These are phyloP conservation scores for Discoglossus pictus DNA, from an alignment of 2,797 vertebrate genomes.

Conservation along the genomic window DNA sequence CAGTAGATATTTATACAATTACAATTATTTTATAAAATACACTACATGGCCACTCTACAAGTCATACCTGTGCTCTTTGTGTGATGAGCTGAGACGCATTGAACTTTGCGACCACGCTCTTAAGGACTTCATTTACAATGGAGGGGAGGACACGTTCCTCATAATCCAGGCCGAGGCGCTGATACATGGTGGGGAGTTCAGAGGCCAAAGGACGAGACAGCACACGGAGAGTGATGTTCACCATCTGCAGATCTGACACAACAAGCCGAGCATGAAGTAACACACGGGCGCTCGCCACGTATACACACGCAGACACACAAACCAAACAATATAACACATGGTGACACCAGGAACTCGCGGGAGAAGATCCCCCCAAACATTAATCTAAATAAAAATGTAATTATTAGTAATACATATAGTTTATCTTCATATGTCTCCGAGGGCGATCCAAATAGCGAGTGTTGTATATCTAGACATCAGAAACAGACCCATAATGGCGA, in stretches of 20 bases:
- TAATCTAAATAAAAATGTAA: too few species aligned
- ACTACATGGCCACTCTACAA: too few species aligned
- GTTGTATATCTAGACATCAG: too few species aligned
- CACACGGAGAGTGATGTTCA: slow-evolving; percentile 85
- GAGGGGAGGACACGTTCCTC: slow-evolving; percentile 88
- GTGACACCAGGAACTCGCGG: too few species aligned
- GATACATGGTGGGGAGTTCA: slow-evolving; percentile 84
- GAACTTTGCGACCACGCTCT: slow-evolving; percentile 92
- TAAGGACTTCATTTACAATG: slow-evolving; percentile 92
- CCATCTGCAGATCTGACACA: slow-evolving; percentile 86
- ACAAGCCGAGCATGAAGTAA: not conserved
- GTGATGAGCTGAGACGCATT: slow-evolving; percentile 93
- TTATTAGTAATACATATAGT: too few species aligned
- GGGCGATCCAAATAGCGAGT: too few species aligned
- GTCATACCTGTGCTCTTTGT: slow-evolving; percentile 83
- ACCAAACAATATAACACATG: not conserved
- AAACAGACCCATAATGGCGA: too few species aligned
- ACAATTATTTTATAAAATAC: too few species aligned
- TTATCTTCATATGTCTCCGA: too few species aligned
- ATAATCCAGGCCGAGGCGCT: slow-evolving; percentile 87
- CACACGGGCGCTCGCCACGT: too few species aligned
- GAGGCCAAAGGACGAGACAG: slow-evolving; percentile 83
- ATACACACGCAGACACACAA: not conserved
- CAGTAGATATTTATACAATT: too few species aligned
- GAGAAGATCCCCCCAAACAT: too few species aligned